Conservation (phyloP, 2,888 invertebrate genomes). For the Thecocarcelia acutangulata region DNA sequence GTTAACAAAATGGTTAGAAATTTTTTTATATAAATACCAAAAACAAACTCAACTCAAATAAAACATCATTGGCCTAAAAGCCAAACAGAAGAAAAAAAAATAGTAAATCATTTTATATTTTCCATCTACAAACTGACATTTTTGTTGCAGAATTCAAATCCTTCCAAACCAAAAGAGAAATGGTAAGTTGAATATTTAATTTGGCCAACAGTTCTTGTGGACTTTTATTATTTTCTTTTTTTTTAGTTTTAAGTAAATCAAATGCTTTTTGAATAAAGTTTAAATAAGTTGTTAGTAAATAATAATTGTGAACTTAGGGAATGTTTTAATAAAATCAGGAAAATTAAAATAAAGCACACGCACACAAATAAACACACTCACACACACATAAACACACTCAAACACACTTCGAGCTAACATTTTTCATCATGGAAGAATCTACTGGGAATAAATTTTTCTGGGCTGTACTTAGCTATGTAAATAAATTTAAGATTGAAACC, state of each 20-base stretch:
- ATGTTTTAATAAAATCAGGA: constrained; percentile 25
- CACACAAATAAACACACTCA: not conserved
- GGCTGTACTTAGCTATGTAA: too few species aligned
- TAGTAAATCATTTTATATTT: constrained; percentile 46
- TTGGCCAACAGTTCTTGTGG: constrained; percentile 35
- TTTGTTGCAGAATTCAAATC: constrained; percentile 40
- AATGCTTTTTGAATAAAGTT: constrained; percentile 47
- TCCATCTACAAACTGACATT: constrained; percentile 14
- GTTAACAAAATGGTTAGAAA: constrained; percentile 50
- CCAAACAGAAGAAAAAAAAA: constrained; percentile 47
- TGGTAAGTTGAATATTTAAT: constrained; percentile 73
- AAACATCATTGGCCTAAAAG: constrained; percentile 76
- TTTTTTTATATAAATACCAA: constrained; percentile 75
- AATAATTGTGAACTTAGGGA: constrained; percentile 50
- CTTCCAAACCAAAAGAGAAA: constrained; percentile 56
- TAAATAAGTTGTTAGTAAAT: constrained; percentile 53
- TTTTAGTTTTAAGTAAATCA: constrained; percentile 10
- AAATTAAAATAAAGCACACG: not conserved
- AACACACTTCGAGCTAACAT: too few species aligned
- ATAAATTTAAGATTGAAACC: too few species aligned
- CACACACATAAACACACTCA: not conserved
- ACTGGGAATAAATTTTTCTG: too few species aligned
- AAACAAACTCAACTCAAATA: constrained; percentile 70
- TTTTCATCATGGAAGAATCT: too few species aligned
- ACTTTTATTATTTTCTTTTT: constrained; percentile 1